Evolutionary conservation across 1,140 invertebrate species (phyloP), one percentile per base, ranked within the genome.

Genomic region (Bradysia coprophila): DNA sequence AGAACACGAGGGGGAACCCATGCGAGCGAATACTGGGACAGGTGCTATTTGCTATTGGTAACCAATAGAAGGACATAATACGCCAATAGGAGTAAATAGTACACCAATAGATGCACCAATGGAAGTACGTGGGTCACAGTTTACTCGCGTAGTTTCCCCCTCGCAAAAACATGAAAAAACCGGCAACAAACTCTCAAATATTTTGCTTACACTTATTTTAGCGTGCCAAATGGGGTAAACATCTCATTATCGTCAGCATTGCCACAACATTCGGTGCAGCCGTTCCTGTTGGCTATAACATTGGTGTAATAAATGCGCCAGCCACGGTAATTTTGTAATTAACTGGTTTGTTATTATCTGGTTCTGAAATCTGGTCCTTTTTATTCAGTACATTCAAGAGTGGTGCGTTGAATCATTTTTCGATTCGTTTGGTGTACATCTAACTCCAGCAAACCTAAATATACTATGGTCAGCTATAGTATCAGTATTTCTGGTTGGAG

Each of bases 271-370:
- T 92, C 8, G 87, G 88, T 23, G 78, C 76, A 13, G 84, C 86
- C 11, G 62, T 92, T 41, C 84, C 88, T 36, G 78, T 85, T 46
- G 90, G 90, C 31, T 93, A 81, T 56, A 86, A 87, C 50, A 87
- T 87, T 39, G 88, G 87, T 31, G 85, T 90, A 18, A 69, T 93
- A 31, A 93, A 92, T 60, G 78, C 81, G 43, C 84, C 87, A 31
- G 76, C 76, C 50, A 59, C 69, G 50, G 87, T 92, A 64, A 24
- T 34, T 43, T 18, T 41, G 22, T 33, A 41, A 13, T 21, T 41
- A 34, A 22, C 40, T 32, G 37, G 45, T 43, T 45, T 33, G 36
- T 21, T 43, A 43, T n/a, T n/a, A 31, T 40, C 22, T 40, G 42
- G 37, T 21, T 37, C 19, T 41, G 22, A 39, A 45, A 43, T 37